Percentiles rank a stretch among this genome's conserved stretches.
Conservation (phyloP, 2,797 vertebrate species). For the Tokudaia muenninki region DNA sequence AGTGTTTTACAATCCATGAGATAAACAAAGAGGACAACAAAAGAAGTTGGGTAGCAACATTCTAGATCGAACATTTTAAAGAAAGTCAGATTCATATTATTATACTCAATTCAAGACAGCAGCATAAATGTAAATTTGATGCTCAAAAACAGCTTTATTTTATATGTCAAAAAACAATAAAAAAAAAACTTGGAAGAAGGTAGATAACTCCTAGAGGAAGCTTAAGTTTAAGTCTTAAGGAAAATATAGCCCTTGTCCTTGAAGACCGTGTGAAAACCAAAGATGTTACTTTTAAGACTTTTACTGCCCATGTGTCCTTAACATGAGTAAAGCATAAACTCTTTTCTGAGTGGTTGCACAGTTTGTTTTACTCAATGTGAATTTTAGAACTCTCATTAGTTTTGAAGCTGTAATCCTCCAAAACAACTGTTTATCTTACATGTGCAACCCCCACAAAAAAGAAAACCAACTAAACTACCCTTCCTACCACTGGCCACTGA, state of each 20-base stretch:
- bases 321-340: background rate
- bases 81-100: background rate
- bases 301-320: background rate
- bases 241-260: background rate
- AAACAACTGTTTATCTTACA: background rate
- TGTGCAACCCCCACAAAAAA: background rate
- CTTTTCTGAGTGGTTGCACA: background rate
- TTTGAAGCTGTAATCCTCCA: constrained; percentile 1
- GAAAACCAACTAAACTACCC: background rate
- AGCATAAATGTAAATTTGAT: background rate
- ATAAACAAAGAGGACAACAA: constrained; percentile 69
- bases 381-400: constrained; percentile 29
- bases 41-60: constrained; percentile 44
- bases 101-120: background rate
- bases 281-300: background rate
- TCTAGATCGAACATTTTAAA: constrained; percentile 46
- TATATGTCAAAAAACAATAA: background rate
- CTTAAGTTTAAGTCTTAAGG: background rate
- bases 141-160: constrained; percentile 59
- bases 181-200: background rate
- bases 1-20: constrained; percentile 85
- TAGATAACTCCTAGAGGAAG: background rate
- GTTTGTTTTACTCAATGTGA: background rate
- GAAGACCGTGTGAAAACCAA: constrained; percentile 27
- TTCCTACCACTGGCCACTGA: background rate